Percentiles rank a stretch among this genome's conserved stretches.
Conservation (phyloP, 1,140 invertebrate genomes). For the Ptiloglossa arizonensis region DNA sequence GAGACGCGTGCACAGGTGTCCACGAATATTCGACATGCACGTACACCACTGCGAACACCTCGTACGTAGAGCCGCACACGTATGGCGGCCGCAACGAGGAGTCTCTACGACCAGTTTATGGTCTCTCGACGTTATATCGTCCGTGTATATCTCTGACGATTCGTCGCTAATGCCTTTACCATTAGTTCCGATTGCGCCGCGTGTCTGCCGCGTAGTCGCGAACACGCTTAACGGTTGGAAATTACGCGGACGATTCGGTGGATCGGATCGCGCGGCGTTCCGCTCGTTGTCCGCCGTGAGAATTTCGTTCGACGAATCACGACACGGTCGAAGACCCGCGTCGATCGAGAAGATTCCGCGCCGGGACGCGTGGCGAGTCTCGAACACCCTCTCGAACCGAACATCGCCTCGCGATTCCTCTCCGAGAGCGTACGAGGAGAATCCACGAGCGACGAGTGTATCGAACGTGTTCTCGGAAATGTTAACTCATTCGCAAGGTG, state of each 20-base stretch:
- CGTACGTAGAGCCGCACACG: constrained; percentile 42
- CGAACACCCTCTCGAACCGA: too few relatives aligned
- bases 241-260: constrained; percentile 40
- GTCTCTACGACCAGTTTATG: constrained; percentile 78
- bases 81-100: constrained; percentile 72
- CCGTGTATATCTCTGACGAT: constrained; percentile 78
- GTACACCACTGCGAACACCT: background rate
- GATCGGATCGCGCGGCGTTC: constrained; percentile 5
- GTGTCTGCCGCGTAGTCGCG: constrained; percentile 61
- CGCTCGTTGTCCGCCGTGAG: constrained; percentile 12
- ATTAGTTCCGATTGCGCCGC: constrained; percentile 78
- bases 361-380: too few relatives aligned
- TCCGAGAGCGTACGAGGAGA: too few relatives aligned
- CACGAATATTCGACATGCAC: constrained; percentile 14
- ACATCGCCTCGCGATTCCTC: too few relatives aligned
- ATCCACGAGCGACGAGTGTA: too few relatives aligned
- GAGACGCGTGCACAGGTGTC: constrained; percentile 28
- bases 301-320: background rate
- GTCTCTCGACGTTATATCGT: constrained; percentile 79
- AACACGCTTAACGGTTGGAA: constrained; percentile 40
- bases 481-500: too few relatives aligned
- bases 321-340: too few relatives aligned
- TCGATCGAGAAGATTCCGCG: too few relatives aligned
- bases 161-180: constrained; percentile 77
- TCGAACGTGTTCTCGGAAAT: too few relatives aligned